Evolutionary conservation across 2,888 invertebrate species (phyloP), one percentile per base, ranked within the genome.

Genomic region (Arctia plantaginis): DNA sequence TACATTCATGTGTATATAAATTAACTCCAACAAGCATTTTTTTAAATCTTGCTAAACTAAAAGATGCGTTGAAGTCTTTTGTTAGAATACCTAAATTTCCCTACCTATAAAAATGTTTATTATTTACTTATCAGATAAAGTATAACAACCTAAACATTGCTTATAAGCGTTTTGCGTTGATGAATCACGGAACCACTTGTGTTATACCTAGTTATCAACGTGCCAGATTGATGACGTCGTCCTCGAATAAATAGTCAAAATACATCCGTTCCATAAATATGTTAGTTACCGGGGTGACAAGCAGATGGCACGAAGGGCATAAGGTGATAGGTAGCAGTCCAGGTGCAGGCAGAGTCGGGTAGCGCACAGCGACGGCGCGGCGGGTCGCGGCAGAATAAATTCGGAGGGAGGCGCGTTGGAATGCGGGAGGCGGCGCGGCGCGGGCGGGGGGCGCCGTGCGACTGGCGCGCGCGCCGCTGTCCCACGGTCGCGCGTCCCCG

Each of bases 401-500:
- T 94, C 94, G 93, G 94, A 94, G 95, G 95, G 94, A 93, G 78
- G 92, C 91, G 91, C 92, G 91, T 90, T 92, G 94, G 93, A 94
- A 93, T 93, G 94, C 92, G 92, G 91, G 91, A 90, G 89, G 93
- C 90, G 90, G 90, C 80, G 90, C 86, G 91, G 87, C 66, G 91
- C 88, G 91, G 88, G 92, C 90, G 92, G 91, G 91, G 94, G 91
- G 91, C 92, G 93, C 92, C 94, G 94, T 94, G 94, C 94, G 96
- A 94, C 92, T 93, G 92, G 93, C 93, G 94, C 93, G 94, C 94
- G 95, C 96, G 96, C 95, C 96, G 96, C 96, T 96, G 96, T 96
- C 96, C 96, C 97, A 96, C 96, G 96, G 96, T 96, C 96, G 96
- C 94, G 95, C 94, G 95, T 94, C 96, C 96, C 96, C 96, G 95